Evolutionary conservation across 2,888 invertebrate species (phyloP), one percentile per base, ranked within the genome.

Genomic region (Microplitis deprimator): DNA sequence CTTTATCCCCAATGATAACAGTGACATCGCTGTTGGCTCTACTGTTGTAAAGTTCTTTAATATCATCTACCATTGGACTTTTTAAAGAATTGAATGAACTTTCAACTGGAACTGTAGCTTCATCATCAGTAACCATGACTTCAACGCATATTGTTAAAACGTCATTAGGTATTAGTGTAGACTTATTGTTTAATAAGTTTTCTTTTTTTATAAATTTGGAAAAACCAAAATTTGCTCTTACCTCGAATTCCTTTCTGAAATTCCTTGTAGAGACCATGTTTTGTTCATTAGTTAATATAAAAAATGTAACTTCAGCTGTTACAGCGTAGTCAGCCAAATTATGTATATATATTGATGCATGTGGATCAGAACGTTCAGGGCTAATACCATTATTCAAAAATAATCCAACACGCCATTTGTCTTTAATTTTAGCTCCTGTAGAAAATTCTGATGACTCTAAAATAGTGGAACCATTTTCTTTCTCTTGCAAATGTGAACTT

Each of bases 1-100:
- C 41, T 41, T 29, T 39, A 5, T 62, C 69, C 4, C n/a, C 20
- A 8, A 75, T 17, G 1, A 62, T 38, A 3, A 75, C 10, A 8
- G 69, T 75, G 2, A 75, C 8, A 50, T 75, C 69, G 64, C 41
- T 41, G 13, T 29, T 62, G 40, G 6, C 5, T 17, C 10, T 39
- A 62, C 16, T 69, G 2, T 4, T 16, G 4, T 40, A 69, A n/a
- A 75, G 10, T 41, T 61, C 6, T 70, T 3, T 16, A 1, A 70
- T 29, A 1, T 61, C 61, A 60, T 38, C 16, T 17, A 8, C 10
- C 20, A 13, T 6, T 70, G 38, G 13, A 29, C 60, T 6, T n/a
- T 5, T 13, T 70, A 10, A 50, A 2, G 10, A 17, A n/a, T n/a
- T 7, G 1, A 7, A 29, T 59, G 20, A 16, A 7, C 17, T 20